Evolutionary conservation across 1,140 invertebrate species (phyloP), one percentile per base, ranked within the genome.

Genomic region (Periplaneta americana): DNA sequence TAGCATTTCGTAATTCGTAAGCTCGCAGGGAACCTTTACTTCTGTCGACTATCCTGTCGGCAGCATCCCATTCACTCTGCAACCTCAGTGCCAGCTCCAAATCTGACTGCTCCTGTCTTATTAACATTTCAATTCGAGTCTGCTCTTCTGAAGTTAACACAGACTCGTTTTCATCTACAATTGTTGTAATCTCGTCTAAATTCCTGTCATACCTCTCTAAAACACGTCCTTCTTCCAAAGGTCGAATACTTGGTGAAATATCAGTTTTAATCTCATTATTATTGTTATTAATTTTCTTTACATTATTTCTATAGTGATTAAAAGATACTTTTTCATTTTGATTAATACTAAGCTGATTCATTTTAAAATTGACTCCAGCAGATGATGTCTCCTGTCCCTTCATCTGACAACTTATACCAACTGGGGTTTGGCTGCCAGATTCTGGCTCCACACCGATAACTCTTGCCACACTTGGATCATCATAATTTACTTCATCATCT

Each of bases 61-160:
- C 66, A 31, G 18, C 31, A 18, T 35, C 79, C 79, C 79, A 80
- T 28, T 80, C 57, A 28, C 34, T 22, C n/a, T 80, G 57, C 10
- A 80, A 75, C 22, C 79, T 39, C 17, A 57, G 18, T 10, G 79
- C 79, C 18, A 80, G 32, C 57, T 80, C 79, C 22, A 34, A 80
- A 33, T 80, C 79, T 75, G 79, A 48, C 34, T 32, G 80, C 28
- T 80, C 79, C 79, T 80, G 79, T 31, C 22, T 36, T 2, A 80
- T n/a, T 28, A 33, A 18, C n/a, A 31, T 33, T 22, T 80, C 80
- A 17, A 35, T 34, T 33, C 17, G 32, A 3, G 74, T 22, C 34
- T 80, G 80, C 66, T 80, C 80, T 34, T 75, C 33, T 17, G 76
- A 34, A 17, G 37, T 34, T 34, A 78, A 13, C 34, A 66, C 2